These are phyloP conservation scores for Anoplopoma fimbria DNA, from an alignment of 2,113 vertebrate species.

Conservation along the genomic window DNA sequence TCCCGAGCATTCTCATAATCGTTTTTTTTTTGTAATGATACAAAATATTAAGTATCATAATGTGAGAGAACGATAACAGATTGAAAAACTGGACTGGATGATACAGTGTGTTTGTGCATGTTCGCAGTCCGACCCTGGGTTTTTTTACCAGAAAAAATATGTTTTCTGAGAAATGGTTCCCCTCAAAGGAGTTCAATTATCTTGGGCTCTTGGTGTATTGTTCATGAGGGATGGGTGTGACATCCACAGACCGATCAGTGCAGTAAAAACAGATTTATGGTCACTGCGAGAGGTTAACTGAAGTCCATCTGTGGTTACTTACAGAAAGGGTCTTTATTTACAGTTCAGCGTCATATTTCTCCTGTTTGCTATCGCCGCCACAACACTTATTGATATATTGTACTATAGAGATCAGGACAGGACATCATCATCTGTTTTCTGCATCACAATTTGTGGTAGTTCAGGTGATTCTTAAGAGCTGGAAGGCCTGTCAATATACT, in stretches of 20 bases:
- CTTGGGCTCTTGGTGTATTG: not conserved
- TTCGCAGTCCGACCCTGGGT: not conserved
- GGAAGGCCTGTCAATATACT: too few species aligned
- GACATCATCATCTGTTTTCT: not conserved
- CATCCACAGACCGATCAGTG: not conserved
- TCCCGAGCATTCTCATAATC: conserved; percentile 6
- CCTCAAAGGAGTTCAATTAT: not conserved
- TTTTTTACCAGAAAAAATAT: not conserved
- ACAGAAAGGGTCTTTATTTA: not conserved
- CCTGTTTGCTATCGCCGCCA: not conserved
- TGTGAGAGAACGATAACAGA: not conserved
- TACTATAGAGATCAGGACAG: not conserved
- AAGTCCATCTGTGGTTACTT: not conserved
- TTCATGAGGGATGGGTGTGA: not conserved
- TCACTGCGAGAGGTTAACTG: not conserved
- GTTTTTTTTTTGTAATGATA: conserved; percentile 15
- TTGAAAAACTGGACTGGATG: not conserved
- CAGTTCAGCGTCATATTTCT: not conserved
- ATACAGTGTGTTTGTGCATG: not conserved
- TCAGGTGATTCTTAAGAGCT: too few species aligned
- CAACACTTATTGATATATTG: not conserved
- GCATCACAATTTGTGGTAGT: not conserved
- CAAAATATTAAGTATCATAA: not conserved
- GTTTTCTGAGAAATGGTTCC: not conserved
- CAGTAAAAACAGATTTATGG: conserved; percentile 5